Evolutionary conservation across 2,888 invertebrate genomes (phyloP), one percentile per base, ranked within the genome.

Genomic region (Ceratothoa steindachneri): DNA sequence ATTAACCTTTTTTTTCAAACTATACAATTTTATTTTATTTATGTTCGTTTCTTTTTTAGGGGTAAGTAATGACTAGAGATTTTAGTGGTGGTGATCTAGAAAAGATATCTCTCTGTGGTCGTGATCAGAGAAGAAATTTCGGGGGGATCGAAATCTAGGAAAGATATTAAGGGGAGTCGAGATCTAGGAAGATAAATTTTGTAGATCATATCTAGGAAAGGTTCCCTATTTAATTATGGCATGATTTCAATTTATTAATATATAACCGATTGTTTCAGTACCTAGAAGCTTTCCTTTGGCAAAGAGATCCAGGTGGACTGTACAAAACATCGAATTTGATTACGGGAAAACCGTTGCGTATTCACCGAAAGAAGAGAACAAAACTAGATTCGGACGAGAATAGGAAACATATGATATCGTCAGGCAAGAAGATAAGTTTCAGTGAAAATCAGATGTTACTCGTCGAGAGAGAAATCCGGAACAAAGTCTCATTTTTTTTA

Each of bases 271-370:
- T 5, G 41, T 41, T 41, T 1, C 69, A 78, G 78, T 73, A 78
- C 53, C 70, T 78, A 22, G 78, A 78, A 60, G 67, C 78, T n/a
- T 78, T 78, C 64, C 68, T 78, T 68, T 78, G 78, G 78, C 78
- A 78, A 51, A 68, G 78, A 7, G 75, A 78, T 65, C 78, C 78
- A n/a, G 73, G 73, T n/a, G 51, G 77, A 51, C 24, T 73, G 69
- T 24, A n/a, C 60, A 24, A 12, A 12, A n/a, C 19, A 24, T 24
- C 60, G 27, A 60, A 24, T 22, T n/a, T 12, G 24, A 22, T 24
- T 60, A 12, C 19, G 12, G 19, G 12, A 60, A 60, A 60, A 1
- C 12, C 22, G 24, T 1, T n/a, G 27, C 60, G 60, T 19, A 55
- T 5, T 55, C 55, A 41, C 7, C 5, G 15, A 15, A 41, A 41